These are phyloP conservation scores for Taeniopygia guttata DNA, from an alignment of 2,797 vertebrate genomes.

Conservation along the genomic window DNA sequence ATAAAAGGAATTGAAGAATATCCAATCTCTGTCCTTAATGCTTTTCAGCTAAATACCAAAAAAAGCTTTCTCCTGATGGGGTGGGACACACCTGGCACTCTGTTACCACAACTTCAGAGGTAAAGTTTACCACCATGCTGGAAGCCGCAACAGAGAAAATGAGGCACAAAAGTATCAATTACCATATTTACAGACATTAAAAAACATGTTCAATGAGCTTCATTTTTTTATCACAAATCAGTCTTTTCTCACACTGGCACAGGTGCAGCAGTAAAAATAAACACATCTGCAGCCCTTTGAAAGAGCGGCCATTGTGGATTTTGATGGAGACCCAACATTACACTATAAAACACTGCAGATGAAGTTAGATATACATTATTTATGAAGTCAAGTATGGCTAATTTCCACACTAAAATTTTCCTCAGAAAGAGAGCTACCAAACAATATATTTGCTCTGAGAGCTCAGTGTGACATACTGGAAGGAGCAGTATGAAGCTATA, in stretches of 20 bases:
- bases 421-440: neutral
- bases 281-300: neutral
- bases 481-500: neutral
- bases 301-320: neutral
- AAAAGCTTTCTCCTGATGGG: neutral
- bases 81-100: neutral
- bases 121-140: neutral
- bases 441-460: neutral
- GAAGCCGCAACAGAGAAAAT: neutral
- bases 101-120: neutral
- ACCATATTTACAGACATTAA: neutral
- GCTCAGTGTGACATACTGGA: neutral
- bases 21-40: neutral
- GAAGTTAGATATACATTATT: neutral
- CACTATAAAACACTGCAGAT: neutral
- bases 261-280: neutral
- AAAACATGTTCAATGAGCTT: neutral
- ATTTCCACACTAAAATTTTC: neutral
- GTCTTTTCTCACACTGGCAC: neutral
- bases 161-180: neutral
- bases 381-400: neutral
- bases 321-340: neutral
- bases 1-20: neutral
- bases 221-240: neutral
- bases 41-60: neutral